Conservation (phyloP, 2,888 invertebrate genomes). For the Escarpia spicata region DNA sequence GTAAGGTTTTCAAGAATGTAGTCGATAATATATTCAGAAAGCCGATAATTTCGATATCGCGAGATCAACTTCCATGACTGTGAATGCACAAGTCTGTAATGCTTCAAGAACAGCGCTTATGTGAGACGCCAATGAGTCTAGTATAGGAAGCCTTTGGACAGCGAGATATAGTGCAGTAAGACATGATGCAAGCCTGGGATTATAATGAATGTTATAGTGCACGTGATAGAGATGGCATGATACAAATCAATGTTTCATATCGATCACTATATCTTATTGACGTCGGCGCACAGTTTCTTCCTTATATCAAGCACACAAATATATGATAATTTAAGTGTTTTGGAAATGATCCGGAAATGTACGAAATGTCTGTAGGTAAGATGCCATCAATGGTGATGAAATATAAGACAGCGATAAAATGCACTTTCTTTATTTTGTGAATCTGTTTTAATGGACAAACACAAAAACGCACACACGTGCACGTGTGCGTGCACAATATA, state of each 20-base stretch:
- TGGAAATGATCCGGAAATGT: no score
- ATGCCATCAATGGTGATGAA: no score
- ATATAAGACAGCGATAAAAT: no score
- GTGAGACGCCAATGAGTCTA: not conserved
- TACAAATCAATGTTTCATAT: not conserved
- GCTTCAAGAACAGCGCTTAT: not conserved
- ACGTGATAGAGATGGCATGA: not conserved
- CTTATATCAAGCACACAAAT: not conserved
- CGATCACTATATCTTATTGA: not conserved
- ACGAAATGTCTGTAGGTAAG: no score
- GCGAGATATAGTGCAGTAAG: no score
- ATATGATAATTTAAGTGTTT: no score
- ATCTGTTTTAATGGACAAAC: no score
- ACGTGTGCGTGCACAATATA: no score
- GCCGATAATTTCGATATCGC: not conserved
- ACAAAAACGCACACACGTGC: no score
- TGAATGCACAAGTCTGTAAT: not conserved
- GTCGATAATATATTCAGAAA: not conserved
- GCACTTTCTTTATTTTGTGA: no score
- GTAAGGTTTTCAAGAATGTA: not conserved
- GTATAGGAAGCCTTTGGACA: no score
- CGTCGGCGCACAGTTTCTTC: not conserved
- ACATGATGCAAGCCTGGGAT: not conserved
- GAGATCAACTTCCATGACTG: not conserved
- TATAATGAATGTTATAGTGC: not conserved